Evolutionary conservation across 2,888 invertebrate species (phyloP).

Genomic region (Agrotis exclamationis): DNA sequence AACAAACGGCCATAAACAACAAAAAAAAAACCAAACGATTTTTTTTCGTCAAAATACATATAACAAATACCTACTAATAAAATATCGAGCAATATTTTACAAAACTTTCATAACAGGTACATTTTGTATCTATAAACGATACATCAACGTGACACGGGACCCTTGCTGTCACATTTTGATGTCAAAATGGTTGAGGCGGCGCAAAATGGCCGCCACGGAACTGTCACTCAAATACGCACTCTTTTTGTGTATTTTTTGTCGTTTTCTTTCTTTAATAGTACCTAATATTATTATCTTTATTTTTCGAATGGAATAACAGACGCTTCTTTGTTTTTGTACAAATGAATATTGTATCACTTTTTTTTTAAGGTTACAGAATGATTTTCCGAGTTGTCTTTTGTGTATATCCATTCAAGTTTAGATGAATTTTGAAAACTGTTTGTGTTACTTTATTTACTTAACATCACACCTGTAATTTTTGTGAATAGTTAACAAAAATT

Average conservation of each 20-base stretch:
- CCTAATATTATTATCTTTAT: constrained; percentile 33
- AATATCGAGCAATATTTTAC: constrained; percentile 36
- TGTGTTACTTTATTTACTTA: background rate
- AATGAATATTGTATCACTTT: constrained; percentile 4
- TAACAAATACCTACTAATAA: constrained; percentile 23
- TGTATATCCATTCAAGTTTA: background rate
- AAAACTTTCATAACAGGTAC: constrained; percentile 31
- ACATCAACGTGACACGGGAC: constrained; percentile 57
- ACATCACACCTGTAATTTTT: too few relatives aligned
- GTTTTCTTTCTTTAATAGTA: constrained; percentile 28
- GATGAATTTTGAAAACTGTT: background rate
- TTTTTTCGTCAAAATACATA: constrained; percentile 16
- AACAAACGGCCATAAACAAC: background rate
- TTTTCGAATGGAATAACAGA: constrained; percentile 35
- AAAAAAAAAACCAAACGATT: constrained; percentile 18
- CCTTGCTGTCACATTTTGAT: constrained; percentile 57
- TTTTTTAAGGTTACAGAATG: background rate
- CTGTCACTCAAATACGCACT: constrained; percentile 58
- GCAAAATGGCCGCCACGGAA: constrained; percentile 39
- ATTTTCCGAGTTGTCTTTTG: constrained; percentile 9
- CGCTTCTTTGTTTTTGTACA: constrained; percentile 13
- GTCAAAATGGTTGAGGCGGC: constrained; percentile 55
- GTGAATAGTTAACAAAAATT: too few relatives aligned
- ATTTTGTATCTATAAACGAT: constrained; percentile 52
- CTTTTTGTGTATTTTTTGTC: constrained; percentile 40